Base-by-base conservation (phyloP, 2,113 vertebrate genomes). In the Cichladusa arquata region DNA sequence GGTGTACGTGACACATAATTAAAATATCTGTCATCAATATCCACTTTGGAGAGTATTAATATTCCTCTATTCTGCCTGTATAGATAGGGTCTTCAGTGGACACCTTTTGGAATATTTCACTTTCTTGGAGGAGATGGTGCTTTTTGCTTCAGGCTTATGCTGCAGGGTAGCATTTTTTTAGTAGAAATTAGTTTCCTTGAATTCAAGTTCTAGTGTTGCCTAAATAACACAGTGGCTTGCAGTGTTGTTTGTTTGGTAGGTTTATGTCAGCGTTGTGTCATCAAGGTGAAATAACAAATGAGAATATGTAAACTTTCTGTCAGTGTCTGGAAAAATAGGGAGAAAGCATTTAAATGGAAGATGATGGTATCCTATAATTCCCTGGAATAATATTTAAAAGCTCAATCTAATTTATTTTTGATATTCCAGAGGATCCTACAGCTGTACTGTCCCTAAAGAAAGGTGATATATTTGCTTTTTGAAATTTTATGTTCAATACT, bases 31-130 rank as follows among this genome's bases (percentile, higher is more conserved):
- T n/a, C 19, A 26, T 80, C 33, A 16, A 8, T 36, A 33, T 77
- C 31, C 22, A n/a, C 33, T 70, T 56, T 45, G 28, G 25, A 62
- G 22, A 22, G 9, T 56, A 24, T 50, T 56, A 34, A 33, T 48
- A 28, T 23, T 62, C 15, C 31, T 42, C 18, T 56, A 4, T 57
- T 51, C 50, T 86, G 15, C 25, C 50, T 0, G 0, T 77, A 6
- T 28, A 48, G 54, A 19, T 57, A 26, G 0, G 1, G 22, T n/a
- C 14, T 84, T 81, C 45, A 81, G 0, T 38, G 26, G 26, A 44
- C 7, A n/a, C 2, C 14, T 74, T 78, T 47, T 26, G 47, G 11
- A 28, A 47, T 86, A 64, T 20, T 74, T 34, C 1, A 4, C 5
- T 74, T 65, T 58, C 20, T 70, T 78, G 47, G 34, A 86, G 31